Percentiles rank a stretch among this genome's conserved stretches.
Conservation (phyloP, 64 coral and sea anemone genomes). For the Actinia equina region DNA sequence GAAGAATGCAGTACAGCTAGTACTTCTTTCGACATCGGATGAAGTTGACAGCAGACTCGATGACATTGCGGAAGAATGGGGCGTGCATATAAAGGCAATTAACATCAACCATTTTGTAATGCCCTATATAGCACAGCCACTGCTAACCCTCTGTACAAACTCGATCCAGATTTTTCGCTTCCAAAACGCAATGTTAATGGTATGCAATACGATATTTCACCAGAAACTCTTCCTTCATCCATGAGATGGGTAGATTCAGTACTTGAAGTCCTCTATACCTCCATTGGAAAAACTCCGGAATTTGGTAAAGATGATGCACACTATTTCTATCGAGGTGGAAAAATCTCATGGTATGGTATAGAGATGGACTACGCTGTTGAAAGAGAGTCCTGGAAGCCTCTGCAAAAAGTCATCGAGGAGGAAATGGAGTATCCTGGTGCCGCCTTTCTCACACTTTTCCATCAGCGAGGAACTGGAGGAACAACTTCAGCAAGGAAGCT, state of each 20-base stretch:
- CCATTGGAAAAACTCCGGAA: constrained; percentile 50
- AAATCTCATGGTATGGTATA: constrained; percentile 70
- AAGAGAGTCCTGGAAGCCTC: constrained; percentile 26
- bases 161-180: constrained; percentile 54
- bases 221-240: constrained; percentile 24
- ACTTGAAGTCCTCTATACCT: constrained; percentile 38
- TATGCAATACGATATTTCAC: not conserved
- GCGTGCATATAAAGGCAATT: not conserved
- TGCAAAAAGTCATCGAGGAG: constrained; percentile 12
- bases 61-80: constrained; percentile 60
- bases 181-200: not conserved
- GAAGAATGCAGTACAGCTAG: constrained; percentile 29
- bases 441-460: constrained; percentile 14
- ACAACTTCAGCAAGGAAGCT: constrained; percentile 60
- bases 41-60: not conserved
- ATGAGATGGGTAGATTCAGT: constrained; percentile 61
- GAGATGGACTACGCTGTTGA: constrained; percentile 55
- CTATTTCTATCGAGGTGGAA: constrained; percentile 62
- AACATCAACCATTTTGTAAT: constrained; percentile 25
- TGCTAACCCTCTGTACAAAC: not conserved
- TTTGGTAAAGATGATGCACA: constrained; percentile 41
- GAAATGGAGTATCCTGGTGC: constrained; percentile 30
- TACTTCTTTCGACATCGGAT: constrained; percentile 34
- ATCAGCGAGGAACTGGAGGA: constrained; percentile 66
- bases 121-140: constrained; percentile 24